Evolutionary conservation across 2,113 vertebrate genomes (phyloP).

Genomic region (Pelodiscus sinensis): DNA sequence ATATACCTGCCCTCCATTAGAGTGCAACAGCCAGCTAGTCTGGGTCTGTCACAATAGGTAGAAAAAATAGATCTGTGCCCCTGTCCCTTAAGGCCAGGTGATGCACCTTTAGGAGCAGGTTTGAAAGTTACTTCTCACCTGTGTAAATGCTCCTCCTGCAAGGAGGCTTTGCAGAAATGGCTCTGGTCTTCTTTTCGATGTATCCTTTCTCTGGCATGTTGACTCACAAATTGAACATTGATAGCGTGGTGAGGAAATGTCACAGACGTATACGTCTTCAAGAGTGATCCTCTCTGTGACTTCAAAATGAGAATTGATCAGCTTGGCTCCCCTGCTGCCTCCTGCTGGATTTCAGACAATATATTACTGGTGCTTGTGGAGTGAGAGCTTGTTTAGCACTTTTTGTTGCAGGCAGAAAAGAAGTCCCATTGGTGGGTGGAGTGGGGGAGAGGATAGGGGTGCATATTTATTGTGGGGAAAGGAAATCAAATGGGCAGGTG

Average conservation of each 20-base stretch:
- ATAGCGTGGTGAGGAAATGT: not conserved
- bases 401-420: not conserved
- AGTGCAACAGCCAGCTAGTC: too few species aligned
- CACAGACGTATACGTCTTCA: not conserved
- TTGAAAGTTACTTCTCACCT: not conserved
- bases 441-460: not conserved
- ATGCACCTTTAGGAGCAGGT: accelerated
- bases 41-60: too few species aligned
- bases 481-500: not conserved
- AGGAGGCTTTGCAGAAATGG: not conserved
- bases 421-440: not conserved
- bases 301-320: not conserved
- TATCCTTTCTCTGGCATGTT: conserved; percentile 13
- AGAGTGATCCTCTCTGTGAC: not conserved
- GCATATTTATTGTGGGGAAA: not conserved
- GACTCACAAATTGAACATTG: conserved; percentile 33
- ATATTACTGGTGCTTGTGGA: not conserved
- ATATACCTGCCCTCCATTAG: too few species aligned
- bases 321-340: not conserved
- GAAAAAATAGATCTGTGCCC: not conserved
- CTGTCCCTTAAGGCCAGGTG: accelerated
- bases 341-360: not conserved
- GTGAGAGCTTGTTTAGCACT: not conserved
- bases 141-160: not conserved
- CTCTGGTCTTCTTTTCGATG: not conserved